Base-by-base conservation (phyloP, 2,888 invertebrate genomes). In the Criorhina ranunculi region DNA sequence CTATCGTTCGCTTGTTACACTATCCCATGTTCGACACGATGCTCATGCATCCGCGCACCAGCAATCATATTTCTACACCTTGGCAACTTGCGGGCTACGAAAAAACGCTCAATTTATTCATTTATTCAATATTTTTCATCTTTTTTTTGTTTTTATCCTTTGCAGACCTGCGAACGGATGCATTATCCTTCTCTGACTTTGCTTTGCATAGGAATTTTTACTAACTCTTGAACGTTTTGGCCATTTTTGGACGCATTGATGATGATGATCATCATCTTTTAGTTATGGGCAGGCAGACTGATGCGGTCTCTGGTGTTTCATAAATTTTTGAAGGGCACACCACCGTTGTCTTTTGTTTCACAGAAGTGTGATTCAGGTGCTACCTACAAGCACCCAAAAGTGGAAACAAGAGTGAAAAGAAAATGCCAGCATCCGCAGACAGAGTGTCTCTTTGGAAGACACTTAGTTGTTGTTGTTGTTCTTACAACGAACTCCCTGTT, bases 21-120 rank as follows among this genome's bases (percentile, higher is more conserved):
- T 69, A 75, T 60, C 51, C 73, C 85, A 49, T 85, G 85, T 85
- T 66, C 60, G 44, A 85, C 85, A 85, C 70, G 85, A 76, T 80
- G 76, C 79, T 85, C 83, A 78, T 70, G 64, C 72, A 64, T 59
- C 60, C 59, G 59, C 55, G 40, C 46, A 72, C 51, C 64, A 85
- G 75, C 70, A 85, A 85, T 85, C 85, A 85, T 85, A 85, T 85
- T 85, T 85, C 85, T 85, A 80, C 79, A 85, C 78, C 80, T 76
- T 70, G 64, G 64, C 66, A 44, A 70, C 70, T 66, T 70, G n/a
- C 37, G 12, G 44, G 19, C 11, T 24, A 64, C 49, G n/a, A 33
- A 51, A 57, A 57, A 33, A 33, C 33, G 11, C 3, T 24, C 37
- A 80, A 85, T 83, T 85, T 85, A 85, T 85, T 85, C 80, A 85